phyloP scores from a whole-genome alignment of 2,113 vertebrate species.

The Nothocercus nigrocapillus region DNA sequence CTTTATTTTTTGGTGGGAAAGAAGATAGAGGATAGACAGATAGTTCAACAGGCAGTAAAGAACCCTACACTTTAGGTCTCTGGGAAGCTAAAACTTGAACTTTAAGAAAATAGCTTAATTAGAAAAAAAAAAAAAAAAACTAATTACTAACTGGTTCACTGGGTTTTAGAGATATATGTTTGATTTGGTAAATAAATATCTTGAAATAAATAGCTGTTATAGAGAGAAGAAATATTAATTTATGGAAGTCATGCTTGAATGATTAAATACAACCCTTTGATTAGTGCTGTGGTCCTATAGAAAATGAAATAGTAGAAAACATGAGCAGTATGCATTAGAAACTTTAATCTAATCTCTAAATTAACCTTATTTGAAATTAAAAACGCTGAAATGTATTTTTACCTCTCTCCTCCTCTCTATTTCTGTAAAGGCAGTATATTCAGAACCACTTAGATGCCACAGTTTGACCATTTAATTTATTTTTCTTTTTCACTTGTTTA shows the following conservation, averaged over 20 bases:
- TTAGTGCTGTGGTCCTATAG: not conserved
- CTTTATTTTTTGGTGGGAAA: not conserved
- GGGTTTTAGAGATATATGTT: not conserved
- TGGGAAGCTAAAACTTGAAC: not conserved
- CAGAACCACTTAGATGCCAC: not conserved
- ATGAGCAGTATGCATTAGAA: not conserved
- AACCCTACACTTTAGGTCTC: not conserved
- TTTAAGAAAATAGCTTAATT: not conserved
- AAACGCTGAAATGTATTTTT: not conserved
- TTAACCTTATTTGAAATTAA: not conserved
- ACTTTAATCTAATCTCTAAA: not conserved
- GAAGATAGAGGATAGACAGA: not conserved
- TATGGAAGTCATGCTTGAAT: not conserved
- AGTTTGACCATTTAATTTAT: not conserved
- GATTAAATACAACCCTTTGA: constrained; percentile 1
- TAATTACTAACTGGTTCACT: not conserved
- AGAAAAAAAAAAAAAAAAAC: constrained; percentile 26
- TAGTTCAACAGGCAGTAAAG: not conserved
- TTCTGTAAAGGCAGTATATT: not conserved
- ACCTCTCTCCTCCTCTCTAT: not conserved
- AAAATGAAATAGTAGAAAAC: not conserved
- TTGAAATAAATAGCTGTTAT: constrained; percentile 1
- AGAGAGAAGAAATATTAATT: not conserved
- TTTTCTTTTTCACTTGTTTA: not conserved
- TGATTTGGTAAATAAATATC: not conserved